phyloP scores from a whole-genome alignment of 2,888 invertebrate genomes.

The Melanophora roralis region DNA sequence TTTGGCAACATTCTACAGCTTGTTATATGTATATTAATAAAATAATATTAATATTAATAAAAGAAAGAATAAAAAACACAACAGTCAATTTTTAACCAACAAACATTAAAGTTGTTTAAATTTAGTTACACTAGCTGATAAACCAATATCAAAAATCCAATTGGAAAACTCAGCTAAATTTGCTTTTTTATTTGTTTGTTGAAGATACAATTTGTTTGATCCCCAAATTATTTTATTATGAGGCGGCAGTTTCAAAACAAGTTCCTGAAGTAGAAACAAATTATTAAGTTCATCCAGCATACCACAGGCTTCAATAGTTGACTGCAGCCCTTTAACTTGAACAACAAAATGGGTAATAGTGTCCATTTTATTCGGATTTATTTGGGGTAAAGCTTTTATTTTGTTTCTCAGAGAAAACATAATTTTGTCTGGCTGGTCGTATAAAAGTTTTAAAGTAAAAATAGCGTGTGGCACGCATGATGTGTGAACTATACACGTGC shows the following conservation, averaged over 20 bases:
- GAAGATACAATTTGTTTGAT: constrained; percentile 27
- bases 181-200: constrained; percentile 36
- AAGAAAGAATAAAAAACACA: no score
- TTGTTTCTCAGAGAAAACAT: constrained; percentile 45
- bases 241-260: constrained; percentile 49
- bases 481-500: no score
- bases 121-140: no score
- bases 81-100: no score
- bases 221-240: constrained; percentile 51
- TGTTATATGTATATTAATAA: no score
- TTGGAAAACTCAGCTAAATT: constrained; percentile 41
- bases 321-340: constrained; percentile 35
- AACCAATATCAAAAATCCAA: constrained; percentile 43
- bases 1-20: no score
- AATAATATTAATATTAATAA: no score
- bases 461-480: constrained; percentile 33
- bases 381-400: constrained; percentile 42
- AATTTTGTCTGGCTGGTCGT: constrained; percentile 55
- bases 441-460: constrained; percentile 40
- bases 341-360: constrained; percentile 44
- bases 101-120: no score
- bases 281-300: constrained; percentile 50
- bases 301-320: constrained; percentile 48
- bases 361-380: constrained; percentile 52
- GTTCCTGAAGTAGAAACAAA: constrained; percentile 53